Evolutionary conservation across 2,113 vertebrate species (phyloP).

Genomic region (Ameiurus melas): DNA sequence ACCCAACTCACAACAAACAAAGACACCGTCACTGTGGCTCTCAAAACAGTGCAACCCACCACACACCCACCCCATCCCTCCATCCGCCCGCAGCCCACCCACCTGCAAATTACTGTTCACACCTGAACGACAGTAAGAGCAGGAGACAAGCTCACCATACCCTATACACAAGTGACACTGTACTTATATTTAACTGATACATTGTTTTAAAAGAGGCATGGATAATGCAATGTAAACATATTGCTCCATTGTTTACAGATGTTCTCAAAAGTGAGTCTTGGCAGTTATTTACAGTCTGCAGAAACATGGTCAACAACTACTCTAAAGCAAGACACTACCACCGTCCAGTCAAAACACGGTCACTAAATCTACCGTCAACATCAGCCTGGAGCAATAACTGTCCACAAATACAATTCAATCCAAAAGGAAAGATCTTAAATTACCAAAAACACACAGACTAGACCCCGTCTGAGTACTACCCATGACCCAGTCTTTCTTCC

Average conservation of each 20-base stretch:
- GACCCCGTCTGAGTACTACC: background rate
- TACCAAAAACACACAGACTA: slow-evolving; percentile 22
- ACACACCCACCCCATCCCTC: background rate
- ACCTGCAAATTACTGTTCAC: slow-evolving; percentile 34
- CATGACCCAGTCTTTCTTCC: slow-evolving; percentile 27
- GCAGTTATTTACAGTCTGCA: background rate
- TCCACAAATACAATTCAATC: slow-evolving; percentile 21
- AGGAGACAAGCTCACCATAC: background rate
- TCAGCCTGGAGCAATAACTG: slow-evolving; percentile 15
- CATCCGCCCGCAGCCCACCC: slow-evolving; percentile 36
- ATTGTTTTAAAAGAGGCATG: background rate
- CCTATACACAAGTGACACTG: background rate
- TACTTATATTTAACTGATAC: background rate
- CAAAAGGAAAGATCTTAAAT: slow-evolving; percentile 24
- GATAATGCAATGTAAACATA: background rate
- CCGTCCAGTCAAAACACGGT: slow-evolving; percentile 22
- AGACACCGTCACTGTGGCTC: slow-evolving; percentile 26
- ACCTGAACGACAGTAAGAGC: slow-evolving; percentile 33
- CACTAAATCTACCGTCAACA: background rate
- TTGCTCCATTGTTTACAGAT: background rate
- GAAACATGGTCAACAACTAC: background rate
- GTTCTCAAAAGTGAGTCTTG: background rate
- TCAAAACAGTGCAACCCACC: slow-evolving; percentile 28
- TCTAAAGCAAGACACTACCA: background rate
- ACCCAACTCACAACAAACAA: slow-evolving; percentile 50